Percentiles rank a stretch among this genome's conserved stretches.
Evolutionary conservation across 2,888 invertebrate genomes (phyloP).

Genomic region (Eupithecia subfuscata): DNA sequence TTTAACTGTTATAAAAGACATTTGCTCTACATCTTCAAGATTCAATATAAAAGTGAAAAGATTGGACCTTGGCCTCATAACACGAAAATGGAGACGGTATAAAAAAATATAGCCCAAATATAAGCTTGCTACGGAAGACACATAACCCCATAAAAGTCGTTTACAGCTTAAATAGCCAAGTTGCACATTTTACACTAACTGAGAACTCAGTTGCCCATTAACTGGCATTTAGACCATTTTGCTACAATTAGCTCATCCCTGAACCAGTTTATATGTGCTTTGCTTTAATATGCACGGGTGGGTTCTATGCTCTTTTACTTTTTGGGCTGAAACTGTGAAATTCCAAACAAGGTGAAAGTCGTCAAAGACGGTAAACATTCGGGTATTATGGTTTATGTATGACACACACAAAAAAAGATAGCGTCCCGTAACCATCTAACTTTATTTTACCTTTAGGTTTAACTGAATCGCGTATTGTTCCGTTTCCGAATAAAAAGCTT

Average conservation of each 20-base stretch:
- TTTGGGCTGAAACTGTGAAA: conserved; percentile 32
- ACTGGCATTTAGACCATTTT: conserved; percentile 56
- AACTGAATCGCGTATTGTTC: background rate
- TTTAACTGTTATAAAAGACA: background rate
- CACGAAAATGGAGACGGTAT: background rate
- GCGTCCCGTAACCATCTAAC: background rate
- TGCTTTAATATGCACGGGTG: conserved; percentile 34
- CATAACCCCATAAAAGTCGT: conserved; percentile 61
- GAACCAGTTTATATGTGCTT: conserved; percentile 33
- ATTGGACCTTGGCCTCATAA: background rate
- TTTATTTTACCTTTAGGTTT: background rate
- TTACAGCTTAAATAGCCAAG: conserved; percentile 59
- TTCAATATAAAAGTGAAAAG: background rate
- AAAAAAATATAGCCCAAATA: conserved; percentile 40
- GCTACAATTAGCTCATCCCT: conserved; percentile 55
- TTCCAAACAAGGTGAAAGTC: background rate
- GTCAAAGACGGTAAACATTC: background rate
- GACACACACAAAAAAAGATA: background rate
- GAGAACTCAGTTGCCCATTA: conserved; percentile 50
- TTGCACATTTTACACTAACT: conserved; percentile 51
- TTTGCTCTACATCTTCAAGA: background rate
- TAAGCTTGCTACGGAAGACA: conserved; percentile 48
- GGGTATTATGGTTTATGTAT: background rate
- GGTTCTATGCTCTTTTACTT: conserved; percentile 17
- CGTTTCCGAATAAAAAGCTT: background rate